Conservation (phyloP, 2,113 vertebrate species). For the Cyprinodon brontotheroides region DNA sequence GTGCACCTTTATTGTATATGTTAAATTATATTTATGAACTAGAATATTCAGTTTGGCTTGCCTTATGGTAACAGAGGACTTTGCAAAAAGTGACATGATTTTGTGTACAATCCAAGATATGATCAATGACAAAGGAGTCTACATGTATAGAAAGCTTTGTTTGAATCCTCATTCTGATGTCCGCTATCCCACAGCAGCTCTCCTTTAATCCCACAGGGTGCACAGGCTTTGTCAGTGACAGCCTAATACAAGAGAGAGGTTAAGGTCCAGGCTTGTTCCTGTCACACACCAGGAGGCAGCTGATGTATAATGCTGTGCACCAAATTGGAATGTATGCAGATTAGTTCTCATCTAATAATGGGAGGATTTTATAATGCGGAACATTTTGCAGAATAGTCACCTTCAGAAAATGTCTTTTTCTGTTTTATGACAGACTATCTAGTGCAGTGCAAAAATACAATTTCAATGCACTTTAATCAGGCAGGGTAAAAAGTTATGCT, state of each 20-base stretch:
- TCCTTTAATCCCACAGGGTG: conserved; percentile 39
- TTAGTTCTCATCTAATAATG: conserved; percentile 41
- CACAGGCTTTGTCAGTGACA: conserved; percentile 53
- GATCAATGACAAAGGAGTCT: conserved; percentile 36
- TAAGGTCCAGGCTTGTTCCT: conserved; percentile 56
- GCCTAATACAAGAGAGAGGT: conserved; percentile 51
- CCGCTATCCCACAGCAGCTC: conserved; percentile 11
- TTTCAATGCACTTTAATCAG: conserved; percentile 68
- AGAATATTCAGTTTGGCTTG: conserved; percentile 1
- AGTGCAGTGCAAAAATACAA: neutral
- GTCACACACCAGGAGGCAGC: conserved; percentile 64
- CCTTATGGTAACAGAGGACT: conserved; percentile 9
- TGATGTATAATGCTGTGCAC: conserved; percentile 60
- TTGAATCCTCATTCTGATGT: conserved; percentile 50
- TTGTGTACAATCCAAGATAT: conserved; percentile 43
- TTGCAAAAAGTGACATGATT: conserved; percentile 35
- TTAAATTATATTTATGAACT: conserved; percentile 1
- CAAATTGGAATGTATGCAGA: conserved; percentile 70
- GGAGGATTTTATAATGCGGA: conserved; percentile 12
- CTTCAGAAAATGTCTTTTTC: neutral
- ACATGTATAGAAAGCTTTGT: conserved; percentile 17
- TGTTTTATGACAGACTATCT: neutral
- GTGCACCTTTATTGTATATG: neutral
- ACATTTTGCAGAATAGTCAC: conserved; percentile 20
- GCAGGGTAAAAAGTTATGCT: conserved; percentile 9